A percentile compares a stretch with the other conserved stretches of the same genome.
Evolutionary conservation across 2,113 vertebrate genomes (phyloP).

Genomic region (Hoplias malabaricus): DNA sequence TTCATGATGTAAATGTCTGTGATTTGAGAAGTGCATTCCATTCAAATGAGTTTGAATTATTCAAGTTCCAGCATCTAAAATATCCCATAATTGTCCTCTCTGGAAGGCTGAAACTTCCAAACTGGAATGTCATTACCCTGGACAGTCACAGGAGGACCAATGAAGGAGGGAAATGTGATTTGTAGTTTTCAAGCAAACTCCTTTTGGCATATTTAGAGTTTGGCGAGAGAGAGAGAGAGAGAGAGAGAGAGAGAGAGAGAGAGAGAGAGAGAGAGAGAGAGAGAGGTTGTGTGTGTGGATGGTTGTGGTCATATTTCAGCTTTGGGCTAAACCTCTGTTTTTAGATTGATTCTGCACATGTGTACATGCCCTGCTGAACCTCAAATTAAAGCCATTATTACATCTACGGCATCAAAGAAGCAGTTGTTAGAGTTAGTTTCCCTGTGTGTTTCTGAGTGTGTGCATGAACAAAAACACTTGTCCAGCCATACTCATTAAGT

Average conservation of each 20-base stretch:
- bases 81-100: constrained; percentile 15
- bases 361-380: constrained; percentile 28
- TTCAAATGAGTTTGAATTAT: constrained; percentile 20
- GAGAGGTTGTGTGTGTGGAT: constrained; percentile 42
- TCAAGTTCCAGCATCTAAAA: neutral
- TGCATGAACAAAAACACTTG: neutral
- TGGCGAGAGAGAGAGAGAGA: constrained; percentile 32
- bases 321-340: constrained; percentile 23
- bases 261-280: neutral
- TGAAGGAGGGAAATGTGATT: constrained; percentile 42
- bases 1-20: neutral
- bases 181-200: constrained; percentile 46
- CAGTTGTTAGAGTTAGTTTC: neutral
- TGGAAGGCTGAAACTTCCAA: constrained; percentile 34
- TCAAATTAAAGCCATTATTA: constrained; percentile 34
- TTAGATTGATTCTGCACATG: constrained; percentile 41
- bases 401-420: constrained; percentile 11
- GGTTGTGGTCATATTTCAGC: constrained; percentile 46
- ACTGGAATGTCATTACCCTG: constrained; percentile 39
- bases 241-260: constrained; percentile 4
- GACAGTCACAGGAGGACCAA: constrained; percentile 37
- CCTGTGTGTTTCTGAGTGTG: neutral
- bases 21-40: neutral
- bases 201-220: constrained; percentile 36
- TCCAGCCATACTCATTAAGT: constrained; percentile 10